A percentile compares a stretch with the other conserved stretches of the same genome.
These are phyloP conservation scores for Nicator chloris DNA, from an alignment of 2,113 vertebrate species.

Conservation along the genomic window DNA sequence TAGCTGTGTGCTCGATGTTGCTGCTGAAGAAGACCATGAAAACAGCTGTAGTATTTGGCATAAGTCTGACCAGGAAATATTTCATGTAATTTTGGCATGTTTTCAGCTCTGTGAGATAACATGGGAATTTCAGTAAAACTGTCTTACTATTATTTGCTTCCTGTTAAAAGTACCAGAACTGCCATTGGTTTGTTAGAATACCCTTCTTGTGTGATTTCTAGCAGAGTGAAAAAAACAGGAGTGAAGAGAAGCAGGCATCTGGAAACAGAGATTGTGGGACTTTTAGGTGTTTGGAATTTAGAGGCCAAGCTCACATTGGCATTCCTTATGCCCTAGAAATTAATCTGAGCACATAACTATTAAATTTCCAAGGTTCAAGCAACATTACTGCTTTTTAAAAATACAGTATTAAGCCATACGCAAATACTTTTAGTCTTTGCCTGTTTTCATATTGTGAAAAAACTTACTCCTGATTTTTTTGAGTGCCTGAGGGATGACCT, in stretches of 20 bases:
- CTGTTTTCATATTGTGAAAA: neutral
- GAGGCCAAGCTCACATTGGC: neutral
- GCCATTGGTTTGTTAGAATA: neutral
- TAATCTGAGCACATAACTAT: neutral
- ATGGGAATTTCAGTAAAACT: neutral
- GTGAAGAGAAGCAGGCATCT: neutral
- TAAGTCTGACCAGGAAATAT: neutral
- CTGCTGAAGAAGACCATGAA: neutral
- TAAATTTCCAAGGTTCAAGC: neutral
- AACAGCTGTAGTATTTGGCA: neutral
- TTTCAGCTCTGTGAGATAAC: neutral
- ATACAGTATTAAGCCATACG: neutral
- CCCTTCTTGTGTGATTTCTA: neutral
- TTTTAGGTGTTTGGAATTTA: neutral
- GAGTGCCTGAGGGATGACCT: conserved; percentile 1
- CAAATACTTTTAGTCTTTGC: conserved; percentile 13
- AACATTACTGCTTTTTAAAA: neutral
- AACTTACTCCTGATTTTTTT: conserved; percentile 15
- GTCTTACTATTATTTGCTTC: neutral
- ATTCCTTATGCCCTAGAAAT: conserved; percentile 1
- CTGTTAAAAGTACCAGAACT: neutral
- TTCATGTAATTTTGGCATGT: neutral
- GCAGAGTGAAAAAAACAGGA: neutral
- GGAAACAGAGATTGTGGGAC: neutral
- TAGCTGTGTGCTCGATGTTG: neutral